phyloP scores from a whole-genome alignment of 2,113 vertebrate species.

The Psammodynastes pulverulentus region DNA sequence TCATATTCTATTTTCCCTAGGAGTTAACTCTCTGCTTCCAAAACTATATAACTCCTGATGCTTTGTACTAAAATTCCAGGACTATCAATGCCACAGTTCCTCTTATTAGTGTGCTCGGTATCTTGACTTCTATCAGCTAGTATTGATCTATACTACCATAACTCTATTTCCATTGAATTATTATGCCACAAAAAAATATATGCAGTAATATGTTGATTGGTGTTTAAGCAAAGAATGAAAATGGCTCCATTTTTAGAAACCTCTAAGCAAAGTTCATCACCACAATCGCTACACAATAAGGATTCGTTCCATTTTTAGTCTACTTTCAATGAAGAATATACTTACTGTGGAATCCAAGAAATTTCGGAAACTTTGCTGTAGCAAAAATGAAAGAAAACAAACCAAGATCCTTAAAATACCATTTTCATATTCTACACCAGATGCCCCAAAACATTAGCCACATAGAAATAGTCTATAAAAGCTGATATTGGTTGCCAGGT shows the following conservation, averaged over 20 bases:
- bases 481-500: accelerated
- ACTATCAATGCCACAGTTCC: background rate
- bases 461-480: conserved; percentile 10
- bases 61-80: background rate
- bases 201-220: background rate
- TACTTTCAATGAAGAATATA: background rate
- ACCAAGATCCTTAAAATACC: background rate
- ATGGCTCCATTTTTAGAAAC: background rate
- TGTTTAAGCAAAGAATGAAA: background rate
- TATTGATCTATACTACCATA: background rate
- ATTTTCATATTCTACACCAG: conserved; percentile 24
- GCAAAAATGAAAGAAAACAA: background rate
- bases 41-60: background rate
- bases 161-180: background rate
- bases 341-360: background rate
- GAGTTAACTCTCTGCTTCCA: background rate
- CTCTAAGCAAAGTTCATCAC: background rate
- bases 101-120: background rate
- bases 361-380: background rate
- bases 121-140: background rate
- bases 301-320: background rate
- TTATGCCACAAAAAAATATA: background rate
- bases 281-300: background rate
- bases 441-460: conserved; percentile 21
- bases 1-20: background rate